phyloP scores from a whole-genome alignment of 2,888 invertebrate genomes.

The Drosophila eohydei region DNA sequence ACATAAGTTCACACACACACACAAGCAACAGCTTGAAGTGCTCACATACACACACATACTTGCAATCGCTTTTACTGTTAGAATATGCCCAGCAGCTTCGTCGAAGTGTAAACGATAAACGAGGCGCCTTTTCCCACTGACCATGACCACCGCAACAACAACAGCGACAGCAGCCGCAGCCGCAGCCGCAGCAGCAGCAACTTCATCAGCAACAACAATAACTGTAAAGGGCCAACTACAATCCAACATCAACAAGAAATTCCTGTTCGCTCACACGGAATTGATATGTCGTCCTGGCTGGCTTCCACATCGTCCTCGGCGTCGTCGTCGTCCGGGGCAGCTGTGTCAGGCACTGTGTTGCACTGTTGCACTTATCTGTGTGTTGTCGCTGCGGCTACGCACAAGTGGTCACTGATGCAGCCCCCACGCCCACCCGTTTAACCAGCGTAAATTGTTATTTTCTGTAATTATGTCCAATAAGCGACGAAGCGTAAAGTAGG shows the following conservation, averaged over 20 bases:
- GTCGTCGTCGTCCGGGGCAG: constrained; percentile 3
- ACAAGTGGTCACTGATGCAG: constrained; percentile 61
- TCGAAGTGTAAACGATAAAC: constrained; percentile 71
- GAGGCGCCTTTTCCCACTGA: constrained; percentile 39
- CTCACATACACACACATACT: constrained; percentile 6
- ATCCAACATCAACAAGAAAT: constrained; percentile 55
- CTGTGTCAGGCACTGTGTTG: constrained; percentile 25
- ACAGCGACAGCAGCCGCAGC: constrained; percentile 30
- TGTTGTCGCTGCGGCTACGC: constrained; percentile 67
- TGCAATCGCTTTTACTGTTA: constrained; percentile 3
- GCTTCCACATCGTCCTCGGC: constrained; percentile 15
- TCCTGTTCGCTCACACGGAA: constrained; percentile 69
- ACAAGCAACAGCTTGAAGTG: constrained; percentile 14
- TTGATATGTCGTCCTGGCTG: constrained; percentile 65
- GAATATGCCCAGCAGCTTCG: constrained; percentile 33
- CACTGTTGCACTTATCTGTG: constrained; percentile 73
- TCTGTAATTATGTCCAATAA: constrained; percentile 80
- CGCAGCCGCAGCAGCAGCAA: constrained; percentile 14
- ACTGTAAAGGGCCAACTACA: constrained; percentile 23
- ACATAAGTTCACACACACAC: constrained; percentile 5
- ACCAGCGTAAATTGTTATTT: constrained; percentile 75
- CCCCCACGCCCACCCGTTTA: constrained; percentile 1
- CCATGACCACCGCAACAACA: constrained; percentile 42
- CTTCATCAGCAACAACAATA: background rate
- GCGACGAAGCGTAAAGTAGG: constrained; percentile 66